Percentiles rank a stretch among this genome's conserved stretches.
phyloP scores from a whole-genome alignment of 2,888 invertebrate genomes.

The Myopa tessellatipennis region DNA sequence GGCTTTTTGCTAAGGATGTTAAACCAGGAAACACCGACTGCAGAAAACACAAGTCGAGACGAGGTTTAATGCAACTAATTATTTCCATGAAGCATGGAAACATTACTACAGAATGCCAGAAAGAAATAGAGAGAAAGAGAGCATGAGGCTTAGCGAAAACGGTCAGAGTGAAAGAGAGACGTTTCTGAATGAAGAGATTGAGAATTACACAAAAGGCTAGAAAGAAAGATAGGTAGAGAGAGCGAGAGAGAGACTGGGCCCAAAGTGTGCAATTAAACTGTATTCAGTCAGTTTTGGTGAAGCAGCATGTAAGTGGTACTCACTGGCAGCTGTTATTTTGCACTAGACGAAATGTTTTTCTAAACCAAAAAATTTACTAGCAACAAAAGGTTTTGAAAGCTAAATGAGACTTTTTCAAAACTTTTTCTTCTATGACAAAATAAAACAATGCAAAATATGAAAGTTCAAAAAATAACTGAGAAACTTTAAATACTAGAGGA shows the following conservation, averaged over 20 bases:
- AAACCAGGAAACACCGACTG: background rate
- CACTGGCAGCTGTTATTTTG: too few species aligned
- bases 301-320: background rate
- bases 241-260: background rate
- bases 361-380: too few species aligned
- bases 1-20: background rate
- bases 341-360: too few species aligned
- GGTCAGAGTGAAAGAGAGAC: too few species aligned
- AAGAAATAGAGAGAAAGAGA: too few species aligned
- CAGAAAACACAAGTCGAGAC: background rate
- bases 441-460: too few species aligned
- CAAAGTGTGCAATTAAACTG: constrained; percentile 11
- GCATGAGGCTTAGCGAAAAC: background rate
- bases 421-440: too few species aligned
- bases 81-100: background rate
- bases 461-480: too few species aligned
- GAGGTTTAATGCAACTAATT: constrained; percentile 8
- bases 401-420: too few species aligned
- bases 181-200: background rate
- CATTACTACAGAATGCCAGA: background rate
- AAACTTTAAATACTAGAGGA: too few species aligned
- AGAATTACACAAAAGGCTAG: background rate
- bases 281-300: background rate
- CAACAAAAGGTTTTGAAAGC: too few species aligned
- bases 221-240: background rate